phyloP scores from a whole-genome alignment of 2,888 invertebrate species.

The Nomada fabriciana region DNA sequence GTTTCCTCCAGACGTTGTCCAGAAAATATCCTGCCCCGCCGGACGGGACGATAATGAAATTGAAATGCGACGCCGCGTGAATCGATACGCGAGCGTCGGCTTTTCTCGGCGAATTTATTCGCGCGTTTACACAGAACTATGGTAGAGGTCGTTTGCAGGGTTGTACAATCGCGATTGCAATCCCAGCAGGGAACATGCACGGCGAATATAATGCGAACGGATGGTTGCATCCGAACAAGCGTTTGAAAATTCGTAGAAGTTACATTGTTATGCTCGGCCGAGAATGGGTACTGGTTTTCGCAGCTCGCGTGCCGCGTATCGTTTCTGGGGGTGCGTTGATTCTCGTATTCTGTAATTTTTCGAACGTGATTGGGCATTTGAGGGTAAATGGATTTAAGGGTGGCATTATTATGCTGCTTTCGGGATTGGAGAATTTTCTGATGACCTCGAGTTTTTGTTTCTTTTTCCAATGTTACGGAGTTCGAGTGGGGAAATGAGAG shows the following conservation, averaged over 20 bases:
- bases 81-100: neutral
- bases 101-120: constrained; percentile 13
- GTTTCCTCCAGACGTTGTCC: neutral
- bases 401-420: too few species aligned
- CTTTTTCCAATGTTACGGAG: too few species aligned
- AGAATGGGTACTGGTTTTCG: constrained; percentile 2
- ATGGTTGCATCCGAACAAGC: neutral
- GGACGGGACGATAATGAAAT: constrained; percentile 31
- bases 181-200: neutral
- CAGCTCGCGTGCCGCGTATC: neutral
- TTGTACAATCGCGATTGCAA: neutral
- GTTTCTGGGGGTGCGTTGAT: neutral
- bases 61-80: constrained; percentile 19
- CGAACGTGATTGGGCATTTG: too few species aligned
- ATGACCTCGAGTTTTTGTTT: too few species aligned
- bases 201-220: neutral
- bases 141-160: constrained; percentile 4
- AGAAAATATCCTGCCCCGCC: neutral
- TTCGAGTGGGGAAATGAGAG: too few species aligned
- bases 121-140: constrained; percentile 17
- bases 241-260: constrained; percentile 24
- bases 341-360: neutral
- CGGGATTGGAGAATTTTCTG: too few species aligned
- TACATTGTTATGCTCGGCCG: constrained; percentile 14
- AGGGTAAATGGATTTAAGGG: too few species aligned